Evolutionary conservation across 2,888 invertebrate species (phyloP), one percentile per base, ranked within the genome.

Genomic region (Aleiodes leptofemur): DNA sequence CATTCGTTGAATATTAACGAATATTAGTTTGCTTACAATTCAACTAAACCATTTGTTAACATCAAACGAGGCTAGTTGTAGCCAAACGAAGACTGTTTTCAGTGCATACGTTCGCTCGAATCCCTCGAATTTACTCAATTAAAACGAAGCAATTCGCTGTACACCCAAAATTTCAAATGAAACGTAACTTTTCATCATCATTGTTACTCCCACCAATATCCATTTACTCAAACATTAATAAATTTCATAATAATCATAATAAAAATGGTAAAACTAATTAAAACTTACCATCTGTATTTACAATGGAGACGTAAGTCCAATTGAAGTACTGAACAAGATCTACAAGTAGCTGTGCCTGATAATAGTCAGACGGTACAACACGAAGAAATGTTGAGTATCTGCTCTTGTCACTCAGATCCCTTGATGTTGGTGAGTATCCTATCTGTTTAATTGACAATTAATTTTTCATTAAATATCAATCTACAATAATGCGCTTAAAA

Each of bases 261-360:
- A 53, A 14, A 55, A 55, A 16, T 55, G 9, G 6, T 55, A 4
- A 16, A 16, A 55, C 55, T 55, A 16, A 55, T 16, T 0, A 70
- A 70, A 66, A 87, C 91, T 91, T 86, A 94, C 95, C 95, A 86
- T 95, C 94, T 2, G 94, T 94, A 87, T 95, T 94, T 61, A 95
- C 93, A 16, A 93, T 94, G 57, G 94, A 94, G 55, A 96, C 93
- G 87, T 95, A 96, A 8, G 94, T 95, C 95, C 95, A 96, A 88
- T 94, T 94, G 89, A 93, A 93, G 77, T 91, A 90, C 77, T 91
- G 90, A 61, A 95, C 92, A 77, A 94, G 90, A 84, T 95, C 94
- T 79, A 94, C 91, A 86, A 96, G 92, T 69, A 94, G 93, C 85
- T 93, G 92, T 14, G 95, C 95, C 90, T 95, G 95, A 89, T 94